A percentile compares a stretch with the other conserved stretches of the same genome.
These are phyloP conservation scores for Chlorodrepanis virens DNA, from an alignment of 2,113 vertebrate species.

Conservation along the genomic window DNA sequence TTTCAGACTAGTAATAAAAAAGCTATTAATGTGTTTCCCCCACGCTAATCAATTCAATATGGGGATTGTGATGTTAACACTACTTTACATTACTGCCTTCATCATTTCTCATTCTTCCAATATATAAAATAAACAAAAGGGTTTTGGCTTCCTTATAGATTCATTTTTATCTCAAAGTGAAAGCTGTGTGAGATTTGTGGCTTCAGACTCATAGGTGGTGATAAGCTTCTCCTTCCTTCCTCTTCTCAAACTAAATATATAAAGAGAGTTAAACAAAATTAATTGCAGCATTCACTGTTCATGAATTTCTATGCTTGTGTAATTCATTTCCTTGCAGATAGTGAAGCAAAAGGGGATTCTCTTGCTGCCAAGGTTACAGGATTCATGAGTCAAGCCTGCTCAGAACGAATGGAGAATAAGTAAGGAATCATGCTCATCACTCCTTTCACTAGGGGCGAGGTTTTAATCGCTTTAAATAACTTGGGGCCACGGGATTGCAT, in stretches of 20 bases:
- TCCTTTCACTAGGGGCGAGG: background rate
- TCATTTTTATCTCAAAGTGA: constrained; percentile 47
- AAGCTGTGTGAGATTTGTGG: constrained; percentile 36
- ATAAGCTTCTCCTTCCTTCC: constrained; percentile 46
- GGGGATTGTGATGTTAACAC: constrained; percentile 26
- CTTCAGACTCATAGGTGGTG: constrained; percentile 11
- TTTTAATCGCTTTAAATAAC: background rate
- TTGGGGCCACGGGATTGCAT: background rate
- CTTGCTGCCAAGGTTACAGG: constrained; percentile 48
- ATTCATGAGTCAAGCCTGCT: constrained; percentile 28
- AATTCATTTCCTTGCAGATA: constrained; percentile 50
- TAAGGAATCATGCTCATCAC: constrained; percentile 2
- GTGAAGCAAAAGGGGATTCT: constrained; percentile 24
- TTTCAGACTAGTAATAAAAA: constrained; percentile 22
- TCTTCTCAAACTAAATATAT: constrained; percentile 32
- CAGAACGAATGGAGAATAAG: constrained; percentile 12
- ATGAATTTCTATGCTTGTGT: constrained; percentile 38
- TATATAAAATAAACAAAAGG: constrained; percentile 51
- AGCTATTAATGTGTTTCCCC: constrained; percentile 18
- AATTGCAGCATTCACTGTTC: constrained; percentile 53
- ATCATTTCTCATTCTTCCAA: constrained; percentile 20
- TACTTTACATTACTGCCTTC: constrained; percentile 14
- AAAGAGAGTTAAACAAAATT: constrained; percentile 61
- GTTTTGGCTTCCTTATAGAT: background rate
- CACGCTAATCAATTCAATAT: constrained; percentile 33